Base-by-base conservation (phyloP, 2,888 invertebrate genomes). In the Drosophila quinaria region DNA sequence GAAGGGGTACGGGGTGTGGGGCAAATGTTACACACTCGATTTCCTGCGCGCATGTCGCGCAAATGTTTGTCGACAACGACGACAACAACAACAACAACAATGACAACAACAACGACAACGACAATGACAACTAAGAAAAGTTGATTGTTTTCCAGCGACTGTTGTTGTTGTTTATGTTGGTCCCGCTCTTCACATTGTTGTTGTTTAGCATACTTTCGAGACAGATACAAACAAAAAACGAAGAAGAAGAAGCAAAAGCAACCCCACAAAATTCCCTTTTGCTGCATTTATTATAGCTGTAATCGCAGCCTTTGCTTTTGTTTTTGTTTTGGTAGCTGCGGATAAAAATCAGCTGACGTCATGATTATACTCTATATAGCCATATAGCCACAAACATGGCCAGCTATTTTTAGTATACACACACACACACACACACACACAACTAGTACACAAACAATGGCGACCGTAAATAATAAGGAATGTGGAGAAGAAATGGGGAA, bases 31-130 rank as follows among this genome's bases (percentile, higher is more conserved):
- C 83, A 85, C 82, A 87, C 83, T 87, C 87, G 82, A 83, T 83
- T 83, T 83, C 83, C 87, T 81, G 85, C 73, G 83, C 85, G 85
- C 87, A 83, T 87, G 81, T 83, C 87, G 76, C 82, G 81, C 73
- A 75, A 73, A 78, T 81, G 73, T 70, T 78, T 81, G 81, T 68
- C 70, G 68, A 78, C 85, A 73, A 72, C 77, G 60, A 56, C 71
- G 64, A 61, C 69, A 71, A 58, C 76, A 29, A 29, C 29, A 29
- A 29, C 29, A 29, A 60, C 80, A 25, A 25, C 25, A n/a, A n/a
- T n/a, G n/a, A n/a, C n/a, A n/a, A n/a, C n/a, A 1, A 29, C 8
- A 29, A 50, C 42, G 1, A 29, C 8, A 29, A 50, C 42, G 22
- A 42, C 42, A 22, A 46, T 25, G 31, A 44, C 70, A 69, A 69